Conservation (phyloP, 2,888 invertebrate species). For the Dolichopus griseipennis region DNA sequence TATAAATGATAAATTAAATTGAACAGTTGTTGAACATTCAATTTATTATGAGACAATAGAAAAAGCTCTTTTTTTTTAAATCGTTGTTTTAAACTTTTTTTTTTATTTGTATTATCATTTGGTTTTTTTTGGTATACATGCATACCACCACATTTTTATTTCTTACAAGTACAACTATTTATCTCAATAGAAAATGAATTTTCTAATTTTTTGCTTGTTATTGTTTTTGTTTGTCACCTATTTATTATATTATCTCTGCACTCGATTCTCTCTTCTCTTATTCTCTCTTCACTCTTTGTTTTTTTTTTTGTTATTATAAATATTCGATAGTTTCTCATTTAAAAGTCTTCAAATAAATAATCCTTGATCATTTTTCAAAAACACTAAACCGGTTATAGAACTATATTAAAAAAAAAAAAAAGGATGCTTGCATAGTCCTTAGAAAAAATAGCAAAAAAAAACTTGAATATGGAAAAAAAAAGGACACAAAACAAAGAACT, state of each 20-base stretch:
- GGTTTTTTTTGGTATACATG: no score
- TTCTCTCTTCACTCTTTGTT: no score
- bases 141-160: no score
- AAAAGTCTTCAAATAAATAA: background rate
- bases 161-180: background rate
- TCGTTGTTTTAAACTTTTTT: no score
- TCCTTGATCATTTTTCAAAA: background rate
- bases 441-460: background rate
- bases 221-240: no score
- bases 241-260: no score
- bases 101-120: no score
- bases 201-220: background rate
- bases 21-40: background rate
- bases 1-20: background rate
- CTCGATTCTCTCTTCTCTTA: no score
- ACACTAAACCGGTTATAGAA: background rate
- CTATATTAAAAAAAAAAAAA: no score
- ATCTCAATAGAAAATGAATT: background rate
- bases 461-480: background rate
- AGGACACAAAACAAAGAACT: background rate
- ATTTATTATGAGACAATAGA: no score
- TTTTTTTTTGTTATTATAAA: background rate
- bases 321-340: slow-evolving; percentile 3
- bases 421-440: background rate
- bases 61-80: no score